These are phyloP conservation scores for Cataglyphis livida DNA, from an alignment of 2,888 invertebrate species.

Conservation along the genomic window DNA sequence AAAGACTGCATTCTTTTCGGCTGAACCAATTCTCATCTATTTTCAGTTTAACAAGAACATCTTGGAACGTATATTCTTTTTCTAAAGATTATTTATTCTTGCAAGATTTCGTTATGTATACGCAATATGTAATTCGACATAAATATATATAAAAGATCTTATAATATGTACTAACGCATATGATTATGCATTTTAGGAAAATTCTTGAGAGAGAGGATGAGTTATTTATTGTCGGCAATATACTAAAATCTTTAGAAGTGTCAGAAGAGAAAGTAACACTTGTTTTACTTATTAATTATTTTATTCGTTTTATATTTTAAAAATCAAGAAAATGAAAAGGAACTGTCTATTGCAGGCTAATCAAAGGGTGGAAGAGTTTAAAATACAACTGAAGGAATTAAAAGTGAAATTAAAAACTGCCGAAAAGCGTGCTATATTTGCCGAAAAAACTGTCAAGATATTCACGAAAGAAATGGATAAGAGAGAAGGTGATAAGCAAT, in stretches of 20 bases:
- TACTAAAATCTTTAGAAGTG: slow-evolving; percentile 90
- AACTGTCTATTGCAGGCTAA: slow-evolving; percentile 86
- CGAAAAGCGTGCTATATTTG: slow-evolving; percentile 90
- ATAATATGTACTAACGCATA: neutral
- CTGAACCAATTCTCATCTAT: slow-evolving; percentile 36
- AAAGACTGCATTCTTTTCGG: slow-evolving; percentile 32
- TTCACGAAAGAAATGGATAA: slow-evolving; percentile 91
- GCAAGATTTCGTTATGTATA: neutral
- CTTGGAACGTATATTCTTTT: neutral
- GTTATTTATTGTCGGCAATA: slow-evolving; percentile 90
- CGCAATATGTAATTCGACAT: neutral
- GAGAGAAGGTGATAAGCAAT: slow-evolving; percentile 87
- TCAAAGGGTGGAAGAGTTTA: slow-evolving; percentile 88
- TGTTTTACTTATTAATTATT: slow-evolving; percentile 10
- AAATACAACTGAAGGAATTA: slow-evolving; percentile 85
- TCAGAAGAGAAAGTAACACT: slow-evolving; percentile 87
- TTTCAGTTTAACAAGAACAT: slow-evolving; percentile 13
- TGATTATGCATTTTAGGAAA: slow-evolving; percentile 84
- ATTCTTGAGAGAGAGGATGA: slow-evolving; percentile 90
- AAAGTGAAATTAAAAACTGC: slow-evolving; percentile 79
- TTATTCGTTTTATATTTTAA: neutral
- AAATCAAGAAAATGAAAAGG: neutral
- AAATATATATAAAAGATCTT: neutral
- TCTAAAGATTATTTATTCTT: neutral
- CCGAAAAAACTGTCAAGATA: slow-evolving; percentile 90